Conservation (phyloP, 1,140 invertebrate species). For the Bombus consobrinus region DNA sequence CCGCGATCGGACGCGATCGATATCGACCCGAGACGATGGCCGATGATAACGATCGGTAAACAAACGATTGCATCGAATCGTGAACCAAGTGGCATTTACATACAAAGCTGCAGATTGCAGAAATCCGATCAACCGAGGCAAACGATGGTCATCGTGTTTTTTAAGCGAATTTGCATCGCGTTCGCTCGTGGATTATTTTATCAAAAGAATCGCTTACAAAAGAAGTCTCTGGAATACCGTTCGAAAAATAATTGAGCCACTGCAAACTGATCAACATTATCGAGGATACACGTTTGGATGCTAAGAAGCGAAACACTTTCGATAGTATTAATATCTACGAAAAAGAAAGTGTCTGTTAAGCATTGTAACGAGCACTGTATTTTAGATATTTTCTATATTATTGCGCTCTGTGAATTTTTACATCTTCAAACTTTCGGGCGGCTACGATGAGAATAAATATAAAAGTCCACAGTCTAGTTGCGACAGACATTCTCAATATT, state of each 20-base stretch:
- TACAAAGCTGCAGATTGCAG: slow-evolving; percentile 56
- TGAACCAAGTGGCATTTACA: slow-evolving; percentile 50
- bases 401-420: no score
- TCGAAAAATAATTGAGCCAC: no score
- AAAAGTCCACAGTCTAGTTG: neutral
- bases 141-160: slow-evolving; percentile 29
- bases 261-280: no score
- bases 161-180: slow-evolving; percentile 32
- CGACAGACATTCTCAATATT: neutral
- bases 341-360: no score
- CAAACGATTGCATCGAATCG: slow-evolving; percentile 21
- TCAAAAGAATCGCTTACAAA: no score
- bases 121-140: slow-evolving; percentile 31
- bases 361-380: no score
- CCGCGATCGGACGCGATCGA: slow-evolving; percentile 1
- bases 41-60: slow-evolving; percentile 57
- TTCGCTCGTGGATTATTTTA: neutral
- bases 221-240: no score
- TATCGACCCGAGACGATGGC: slow-evolving; percentile 36
- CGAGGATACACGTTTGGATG: no score
- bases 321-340: no score
- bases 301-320: no score
- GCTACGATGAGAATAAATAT: neutral
- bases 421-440: neutral
- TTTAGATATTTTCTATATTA: neutral